A percentile compares a stretch with the other conserved stretches of the same genome.
Evolutionary conservation across 2,888 invertebrate species (phyloP).

Genomic region (Sarcophaga carnaria): DNA sequence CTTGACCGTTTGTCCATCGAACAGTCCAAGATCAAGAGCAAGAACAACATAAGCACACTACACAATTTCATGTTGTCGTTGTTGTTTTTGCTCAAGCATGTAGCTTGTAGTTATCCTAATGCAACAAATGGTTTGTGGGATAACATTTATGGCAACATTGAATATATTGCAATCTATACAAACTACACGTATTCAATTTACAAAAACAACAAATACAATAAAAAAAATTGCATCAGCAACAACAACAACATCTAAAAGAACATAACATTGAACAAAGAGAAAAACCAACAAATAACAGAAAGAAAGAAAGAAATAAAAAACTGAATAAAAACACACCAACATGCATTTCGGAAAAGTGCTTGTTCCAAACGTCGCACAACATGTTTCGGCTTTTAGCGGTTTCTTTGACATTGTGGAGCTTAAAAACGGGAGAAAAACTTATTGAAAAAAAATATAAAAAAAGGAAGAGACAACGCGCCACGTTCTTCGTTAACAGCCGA

Average conservation of each 20-base stretch:
- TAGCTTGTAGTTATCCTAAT: constrained; percentile 64
- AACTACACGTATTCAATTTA: constrained; percentile 64
- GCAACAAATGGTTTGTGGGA: constrained; percentile 68
- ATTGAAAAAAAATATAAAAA: constrained; percentile 31
- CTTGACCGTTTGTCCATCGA: constrained; percentile 51
- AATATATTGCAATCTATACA: constrained; percentile 57
- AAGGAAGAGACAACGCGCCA: constrained; percentile 74
- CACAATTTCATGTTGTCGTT: constrained; percentile 13
- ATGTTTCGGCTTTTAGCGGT: constrained; percentile 74
- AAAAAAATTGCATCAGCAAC: constrained; percentile 38
- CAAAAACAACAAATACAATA: constrained; percentile 56
- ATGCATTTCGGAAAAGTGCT: constrained; percentile 69
- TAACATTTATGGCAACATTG: constrained; percentile 67
- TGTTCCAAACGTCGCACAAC: constrained; percentile 71
- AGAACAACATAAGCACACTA: constrained; percentile 36
- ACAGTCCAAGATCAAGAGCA: constrained; percentile 62
- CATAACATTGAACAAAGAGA: constrained; percentile 53
- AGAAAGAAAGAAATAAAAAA: constrained; percentile 36
- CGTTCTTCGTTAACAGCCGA: constrained; percentile 78
- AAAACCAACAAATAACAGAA: constrained; percentile 40
- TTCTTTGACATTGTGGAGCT: constrained; percentile 68
- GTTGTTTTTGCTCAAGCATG: constrained; percentile 39
- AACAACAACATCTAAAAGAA: constrained; percentile 60
- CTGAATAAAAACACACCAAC: constrained; percentile 55
- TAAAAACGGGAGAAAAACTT: constrained; percentile 43